Evolutionary conservation across 2,888 invertebrate genomes (phyloP), one percentile per base, ranked within the genome.

Genomic region (Gasteruption jaculator): DNA sequence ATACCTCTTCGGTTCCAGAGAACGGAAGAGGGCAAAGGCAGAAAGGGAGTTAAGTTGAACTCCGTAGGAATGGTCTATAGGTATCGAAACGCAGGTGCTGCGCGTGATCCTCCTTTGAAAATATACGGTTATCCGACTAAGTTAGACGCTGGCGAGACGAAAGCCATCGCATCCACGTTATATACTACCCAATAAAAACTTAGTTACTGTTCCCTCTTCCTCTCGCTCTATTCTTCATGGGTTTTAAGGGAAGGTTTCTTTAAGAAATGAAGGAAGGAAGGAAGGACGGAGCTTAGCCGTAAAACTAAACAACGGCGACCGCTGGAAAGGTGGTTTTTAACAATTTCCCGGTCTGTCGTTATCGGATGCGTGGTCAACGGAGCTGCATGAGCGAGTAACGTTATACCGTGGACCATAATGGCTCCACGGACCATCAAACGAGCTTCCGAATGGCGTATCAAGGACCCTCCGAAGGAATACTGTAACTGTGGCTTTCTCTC

Each of bases 181-280:
- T 63, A 64, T 64, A 69, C 60, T 55, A 50, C 54, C 58, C 62
- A 63, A 68, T 69, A 69, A 69, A 69, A 68, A 65, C 63, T 63
- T 63, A 60, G 63, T 64, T 65, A 65, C 63, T 53, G 57, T 53
- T 49, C 47, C 51, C 50, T 45, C 49, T 46, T 38, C 49, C 44
- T 35, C 43, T 36, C 11, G n/a, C 10, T 4, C 16, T 14, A 8
- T 35, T 43, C 22, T 40, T 39, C 31, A 26, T 29, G 19, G 38
- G 7, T 29, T 21, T 24, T 22, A 14, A n/a, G n/a, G n/a, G n/a
- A n/a, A n/a, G n/a, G n/a, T n/a, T n/a, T n/a, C n/a, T n/a, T n/a
- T n/a, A n/a, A n/a, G 33, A 35, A 26, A 49, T 27, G 25, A 38
- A 37, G 21, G 38, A 38, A 38, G 34, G 39, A 45, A 40, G 15